Evolutionary conservation across 2,113 vertebrate species (phyloP), one percentile per base, ranked within the genome.

Genomic region (Melanotaenia duboulayi): DNA sequence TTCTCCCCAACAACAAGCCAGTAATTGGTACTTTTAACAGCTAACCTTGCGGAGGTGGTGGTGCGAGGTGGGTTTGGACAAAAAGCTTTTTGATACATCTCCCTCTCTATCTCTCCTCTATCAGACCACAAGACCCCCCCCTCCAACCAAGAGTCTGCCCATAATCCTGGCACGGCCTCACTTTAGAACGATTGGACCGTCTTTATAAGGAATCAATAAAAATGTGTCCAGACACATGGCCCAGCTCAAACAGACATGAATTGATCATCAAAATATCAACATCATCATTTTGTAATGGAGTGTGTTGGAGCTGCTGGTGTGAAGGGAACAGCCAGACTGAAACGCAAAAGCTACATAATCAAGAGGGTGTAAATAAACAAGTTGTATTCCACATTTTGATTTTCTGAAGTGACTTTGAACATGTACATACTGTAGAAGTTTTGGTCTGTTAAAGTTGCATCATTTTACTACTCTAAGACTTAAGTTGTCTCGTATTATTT

Each of bases 241-340:
- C 83, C 76, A 84, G 77, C 88, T 89, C 86, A 90, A 88, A 86
- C 80, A 88, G 58, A 88, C 89, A 93, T 91, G 78, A 93, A 93
- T 92, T 92, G 90, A 92, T 94, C 89, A 93, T 94, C 91, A 93
- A 89, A 88, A 92, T 85, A 89, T 83, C 91, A 92, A 91, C 92
- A 90, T 91, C 81, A 93, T 92, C 80, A 87, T 91, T 85, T 89
- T 40, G 68, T 92, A 82, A 91, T 88, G 88, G 61, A 85, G 79
- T n/a, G 4, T 44, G 82, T 60, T 82, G 79, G 78, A 83, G 72
- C 75, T 16, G 70, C 19, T 65, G 2, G 76, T 13, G 58, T 0
- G 56, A 65, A 49, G 55, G 69, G 76, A 70, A 42, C 39, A 50
- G 79, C 49, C 78, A 61, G 78, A 54, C 74, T 63, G 81, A 44